Percentiles rank a stretch among this genome's conserved stretches.
Evolutionary conservation across 1,140 invertebrate genomes (phyloP).

Genomic region (Sipha flava): DNA sequence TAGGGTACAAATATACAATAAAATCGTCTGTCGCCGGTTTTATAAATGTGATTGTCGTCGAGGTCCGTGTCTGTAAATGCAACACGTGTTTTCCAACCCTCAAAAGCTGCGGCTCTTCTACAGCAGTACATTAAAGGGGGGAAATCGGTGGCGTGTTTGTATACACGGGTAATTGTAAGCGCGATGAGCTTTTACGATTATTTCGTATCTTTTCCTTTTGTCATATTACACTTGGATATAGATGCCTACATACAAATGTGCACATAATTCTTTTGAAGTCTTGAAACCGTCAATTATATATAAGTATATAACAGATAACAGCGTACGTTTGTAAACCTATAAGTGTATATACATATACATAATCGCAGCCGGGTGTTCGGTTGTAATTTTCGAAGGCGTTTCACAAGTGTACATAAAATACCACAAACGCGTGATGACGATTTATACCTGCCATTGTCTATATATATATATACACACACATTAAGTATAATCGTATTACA

Average conservation of each 20-base stretch:
- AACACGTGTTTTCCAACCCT: constrained; percentile 28
- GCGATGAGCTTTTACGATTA: not conserved
- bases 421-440: not conserved
- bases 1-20: not conserved
- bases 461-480: too few species aligned
- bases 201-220: not conserved
- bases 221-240: too few species aligned
- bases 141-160: not conserved
- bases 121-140: not conserved
- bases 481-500: not conserved
- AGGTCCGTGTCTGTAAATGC: not conserved
- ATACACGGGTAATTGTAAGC: not conserved
- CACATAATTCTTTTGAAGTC: not conserved
- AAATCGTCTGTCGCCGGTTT: not conserved
- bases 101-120: not conserved
- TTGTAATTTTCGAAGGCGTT: not conserved
- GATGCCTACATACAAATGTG: too few species aligned
- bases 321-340: too few species aligned
- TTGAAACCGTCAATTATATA: not conserved
- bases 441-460: too few species aligned
- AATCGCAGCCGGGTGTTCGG: not conserved
- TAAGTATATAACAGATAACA: too few species aligned
- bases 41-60: constrained; percentile 12
- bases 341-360: too few species aligned
- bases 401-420: not conserved